Base-by-base conservation (phyloP, 2,888 invertebrate species). In the Neria commutata region DNA sequence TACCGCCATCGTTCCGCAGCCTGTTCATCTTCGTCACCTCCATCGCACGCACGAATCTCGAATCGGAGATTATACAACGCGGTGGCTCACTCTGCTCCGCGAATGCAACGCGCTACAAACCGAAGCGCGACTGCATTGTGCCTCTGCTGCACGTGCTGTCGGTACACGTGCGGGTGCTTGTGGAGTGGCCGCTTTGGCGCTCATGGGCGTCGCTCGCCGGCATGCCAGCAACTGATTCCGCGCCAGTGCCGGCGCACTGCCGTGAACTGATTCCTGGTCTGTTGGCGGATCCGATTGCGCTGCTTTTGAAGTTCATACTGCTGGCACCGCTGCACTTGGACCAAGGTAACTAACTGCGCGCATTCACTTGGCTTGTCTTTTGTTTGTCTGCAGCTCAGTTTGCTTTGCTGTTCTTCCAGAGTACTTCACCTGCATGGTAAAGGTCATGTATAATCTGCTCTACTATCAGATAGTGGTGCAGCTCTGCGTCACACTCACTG, bases 381-480 rank as follows among this genome's bases (percentile, higher is more conserved):
- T 53, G 26, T 24, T 33, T 45, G 2, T 29, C 24, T 37, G 21
- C 21, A 17, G 4, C 8, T 25, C 24, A 42, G 16, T 8, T 17
- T 4, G 47, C 21, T 11, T 19, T 19, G 24, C 6, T 3, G 11
- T 61, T 64, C 57, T 83, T 84, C 1, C 85, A 95, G 95, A 90
- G 53, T 94, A 94, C 79, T 95, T 92, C 83, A 91, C 91, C 1
- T 90, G 91, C 76, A 88, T 95, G 72, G 92, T 95, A 2, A 91
- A 91, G 79, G 89, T 91, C 65, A 86, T 95, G 66, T 97, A 93
- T 85, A 93, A 95, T 80, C 86, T 96, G 64, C 85, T 91, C 61
- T 95, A 93, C 83, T 91, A 95, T 81, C 95, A 96, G 86, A 89
- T 94, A 49, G 87, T 95, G 64, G 87, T 91, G 54, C 92, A 92